phyloP scores from a whole-genome alignment of 2,113 vertebrate genomes.

The Phodopus roborovskii region DNA sequence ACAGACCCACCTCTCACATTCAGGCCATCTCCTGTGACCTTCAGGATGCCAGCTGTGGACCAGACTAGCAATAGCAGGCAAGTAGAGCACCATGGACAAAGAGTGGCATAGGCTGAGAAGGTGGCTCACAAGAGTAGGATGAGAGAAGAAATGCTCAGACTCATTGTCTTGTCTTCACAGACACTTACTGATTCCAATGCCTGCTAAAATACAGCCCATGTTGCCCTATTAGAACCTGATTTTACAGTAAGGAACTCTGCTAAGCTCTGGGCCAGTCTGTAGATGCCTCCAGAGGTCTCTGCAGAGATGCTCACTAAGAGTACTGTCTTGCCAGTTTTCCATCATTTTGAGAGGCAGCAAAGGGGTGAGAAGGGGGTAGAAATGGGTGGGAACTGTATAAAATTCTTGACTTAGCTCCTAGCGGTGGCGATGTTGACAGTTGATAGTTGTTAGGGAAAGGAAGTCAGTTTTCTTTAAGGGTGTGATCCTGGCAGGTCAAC shows the following conservation, averaged over 20 bases:
- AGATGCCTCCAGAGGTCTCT: neutral
- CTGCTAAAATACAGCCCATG: fast-evolving
- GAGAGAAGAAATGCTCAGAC: neutral
- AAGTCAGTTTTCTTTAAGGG: neutral
- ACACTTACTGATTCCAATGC: neutral
- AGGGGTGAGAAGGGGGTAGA: neutral
- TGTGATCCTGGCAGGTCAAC: neutral
- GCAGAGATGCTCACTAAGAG: neutral
- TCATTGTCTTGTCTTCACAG: neutral
- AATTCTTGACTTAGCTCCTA: neutral
- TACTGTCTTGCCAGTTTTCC: too few species aligned
- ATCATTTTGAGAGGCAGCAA: neutral
- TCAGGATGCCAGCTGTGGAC: neutral
- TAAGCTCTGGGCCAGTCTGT: neutral
- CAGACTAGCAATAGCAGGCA: neutral
- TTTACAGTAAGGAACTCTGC: neutral
- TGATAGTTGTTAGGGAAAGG: neutral
- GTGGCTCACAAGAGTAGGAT: fast-evolving
- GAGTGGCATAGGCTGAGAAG: fast-evolving
- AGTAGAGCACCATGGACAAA: fast-evolving
- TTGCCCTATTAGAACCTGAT: neutral
- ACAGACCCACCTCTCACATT: neutral
- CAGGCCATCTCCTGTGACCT: neutral
- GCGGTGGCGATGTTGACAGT: neutral
- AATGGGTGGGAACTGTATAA: too few species aligned